Evolutionary conservation across 2,113 vertebrate species (phyloP).

Genomic region (Cryptomyrus ogoouensis): DNA sequence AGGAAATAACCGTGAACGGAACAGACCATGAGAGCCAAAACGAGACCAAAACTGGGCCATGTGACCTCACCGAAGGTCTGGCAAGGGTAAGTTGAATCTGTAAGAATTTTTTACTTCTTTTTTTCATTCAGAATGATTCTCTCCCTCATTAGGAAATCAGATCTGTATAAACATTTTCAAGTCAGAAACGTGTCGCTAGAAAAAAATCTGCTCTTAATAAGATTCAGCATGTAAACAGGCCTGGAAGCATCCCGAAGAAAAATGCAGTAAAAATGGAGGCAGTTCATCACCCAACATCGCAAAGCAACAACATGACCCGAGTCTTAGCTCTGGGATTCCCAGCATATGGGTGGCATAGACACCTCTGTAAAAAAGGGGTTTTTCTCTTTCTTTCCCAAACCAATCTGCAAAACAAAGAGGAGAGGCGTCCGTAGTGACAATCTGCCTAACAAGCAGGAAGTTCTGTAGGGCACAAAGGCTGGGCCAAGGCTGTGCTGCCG

Average conservation of each 20-base stretch:
- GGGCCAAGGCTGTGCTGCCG: conserved; percentile 38
- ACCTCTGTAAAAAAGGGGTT: not conserved
- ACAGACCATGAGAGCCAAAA: not conserved
- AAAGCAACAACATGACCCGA: conserved; percentile 28
- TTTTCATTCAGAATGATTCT: not conserved
- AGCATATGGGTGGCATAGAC: conserved; percentile 42
- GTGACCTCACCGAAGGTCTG: not conserved
- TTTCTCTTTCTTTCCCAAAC: conserved; percentile 19
- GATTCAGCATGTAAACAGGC: not conserved
- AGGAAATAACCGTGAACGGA: not conserved
- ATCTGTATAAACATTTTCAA: not conserved
- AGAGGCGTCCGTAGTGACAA: conserved; percentile 26
- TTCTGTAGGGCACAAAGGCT: conserved; percentile 31
- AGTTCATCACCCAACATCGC: conserved; percentile 40
- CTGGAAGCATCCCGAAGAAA: not conserved
- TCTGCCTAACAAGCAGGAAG: conserved; percentile 43
- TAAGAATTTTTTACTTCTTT: not conserved
- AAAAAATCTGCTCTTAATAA: not conserved
- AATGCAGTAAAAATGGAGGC: conserved; percentile 32
- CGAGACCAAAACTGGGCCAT: not conserved
- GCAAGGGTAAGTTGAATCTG: not conserved
- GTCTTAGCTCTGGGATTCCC: conserved; percentile 34
- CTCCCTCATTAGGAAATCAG: not conserved
- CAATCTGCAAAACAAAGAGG: conserved; percentile 24
- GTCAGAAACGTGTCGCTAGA: not conserved